Conservation (phyloP, 2,888 invertebrate species). For the Drosophila yooni region DNA sequence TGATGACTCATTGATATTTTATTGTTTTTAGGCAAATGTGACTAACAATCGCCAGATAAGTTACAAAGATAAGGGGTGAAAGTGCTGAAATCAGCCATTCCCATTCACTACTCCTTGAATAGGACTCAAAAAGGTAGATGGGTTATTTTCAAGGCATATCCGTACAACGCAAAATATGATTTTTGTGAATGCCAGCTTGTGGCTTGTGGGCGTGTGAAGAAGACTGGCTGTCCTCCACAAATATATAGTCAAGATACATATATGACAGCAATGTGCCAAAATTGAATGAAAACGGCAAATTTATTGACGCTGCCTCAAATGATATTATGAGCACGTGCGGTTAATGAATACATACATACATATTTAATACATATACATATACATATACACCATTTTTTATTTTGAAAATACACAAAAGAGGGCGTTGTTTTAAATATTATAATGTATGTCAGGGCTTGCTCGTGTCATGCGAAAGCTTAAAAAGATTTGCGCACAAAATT, state of each 20-base stretch:
- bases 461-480: conserved; percentile 76
- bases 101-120: conserved; percentile 46
- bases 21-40: neutral
- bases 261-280: conserved; percentile 59
- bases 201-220: conserved; percentile 62
- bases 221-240: conserved; percentile 22
- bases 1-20: conserved; percentile 52
- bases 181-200: conserved; percentile 60
- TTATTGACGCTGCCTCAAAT: conserved; percentile 72
- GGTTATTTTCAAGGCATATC: conserved; percentile 34
- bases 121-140: conserved; percentile 48
- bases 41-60: conserved; percentile 35
- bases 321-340: conserved; percentile 73
- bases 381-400: conserved; percentile 20
- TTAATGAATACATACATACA: conserved; percentile 44
- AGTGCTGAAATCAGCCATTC: neutral
- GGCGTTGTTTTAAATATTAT: conserved; percentile 68
- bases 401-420: conserved; percentile 34
- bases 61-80: conserved; percentile 42
- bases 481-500: conserved; percentile 63
- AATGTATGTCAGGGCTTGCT: conserved; percentile 78
- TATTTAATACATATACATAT: conserved; percentile 7
- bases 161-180: conserved; percentile 10
- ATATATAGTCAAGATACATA: conserved; percentile 6
- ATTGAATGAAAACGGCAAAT: conserved; percentile 54